phyloP scores from a whole-genome alignment of 2,113 vertebrate genomes.

The Chlorocebus sabaeus region DNA sequence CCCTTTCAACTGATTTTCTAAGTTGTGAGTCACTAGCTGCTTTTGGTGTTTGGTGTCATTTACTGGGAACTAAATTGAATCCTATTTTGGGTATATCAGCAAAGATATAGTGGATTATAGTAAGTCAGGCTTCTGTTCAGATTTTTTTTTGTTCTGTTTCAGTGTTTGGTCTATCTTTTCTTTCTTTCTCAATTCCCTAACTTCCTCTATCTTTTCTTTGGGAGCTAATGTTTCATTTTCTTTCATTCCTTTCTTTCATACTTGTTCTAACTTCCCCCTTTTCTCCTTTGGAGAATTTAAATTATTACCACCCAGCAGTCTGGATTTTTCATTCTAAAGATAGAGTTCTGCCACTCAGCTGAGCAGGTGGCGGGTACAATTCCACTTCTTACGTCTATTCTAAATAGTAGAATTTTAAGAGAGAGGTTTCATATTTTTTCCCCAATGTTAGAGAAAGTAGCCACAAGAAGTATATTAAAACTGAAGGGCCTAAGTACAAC shows the following conservation, averaged over 20 bases:
- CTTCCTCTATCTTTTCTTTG: neutral
- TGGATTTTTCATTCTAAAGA: neutral
- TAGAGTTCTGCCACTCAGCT: neutral
- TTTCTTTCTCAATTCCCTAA: neutral
- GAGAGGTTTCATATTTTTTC: neutral
- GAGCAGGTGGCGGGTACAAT: neutral
- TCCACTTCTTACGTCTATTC: neutral
- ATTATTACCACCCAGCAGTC: neutral
- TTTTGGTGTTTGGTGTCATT: constrained; percentile 55
- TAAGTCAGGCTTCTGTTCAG: neutral
- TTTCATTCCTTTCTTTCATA: neutral
- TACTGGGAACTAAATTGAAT: constrained; percentile 26
- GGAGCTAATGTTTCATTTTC: neutral
- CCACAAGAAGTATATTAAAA: neutral
- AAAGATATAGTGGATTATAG: neutral
- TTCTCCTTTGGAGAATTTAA: neutral
- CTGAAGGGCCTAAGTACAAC: neutral
- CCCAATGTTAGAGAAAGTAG: neutral
- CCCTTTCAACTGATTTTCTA: constrained; percentile 48
- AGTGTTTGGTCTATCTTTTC: neutral
- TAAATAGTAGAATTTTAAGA: neutral
- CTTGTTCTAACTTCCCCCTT: neutral
- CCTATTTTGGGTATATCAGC: constrained; percentile 6
- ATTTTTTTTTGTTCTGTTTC: neutral
- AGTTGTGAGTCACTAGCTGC: neutral